A percentile compares a stretch with the other conserved stretches of the same genome.
Evolutionary conservation across 2,888 invertebrate genomes (phyloP).

Genomic region (Sinotaia quadrata): DNA sequence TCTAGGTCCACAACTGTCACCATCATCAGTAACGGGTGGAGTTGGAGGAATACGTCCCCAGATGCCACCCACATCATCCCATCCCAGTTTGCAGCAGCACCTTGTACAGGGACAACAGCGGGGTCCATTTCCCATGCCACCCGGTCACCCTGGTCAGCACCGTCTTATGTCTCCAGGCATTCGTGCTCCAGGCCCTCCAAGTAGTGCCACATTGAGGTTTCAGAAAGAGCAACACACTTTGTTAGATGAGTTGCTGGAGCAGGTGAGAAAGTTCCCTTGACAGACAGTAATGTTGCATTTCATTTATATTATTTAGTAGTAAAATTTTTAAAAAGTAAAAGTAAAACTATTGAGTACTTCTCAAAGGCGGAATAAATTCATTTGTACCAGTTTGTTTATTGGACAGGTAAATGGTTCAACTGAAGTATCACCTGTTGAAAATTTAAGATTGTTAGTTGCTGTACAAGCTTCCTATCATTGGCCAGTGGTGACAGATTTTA

Average conservation of each 20-base stretch:
- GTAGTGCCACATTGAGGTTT: slow-evolving; percentile 13
- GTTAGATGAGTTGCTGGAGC: slow-evolving; percentile 42
- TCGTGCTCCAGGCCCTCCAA: slow-evolving; percentile 33
- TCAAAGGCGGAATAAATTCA: too few species aligned
- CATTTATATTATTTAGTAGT: background rate
- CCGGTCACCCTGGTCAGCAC: slow-evolving; percentile 41
- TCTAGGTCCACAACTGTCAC: background rate
- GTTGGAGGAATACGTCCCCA: slow-evolving; percentile 31
- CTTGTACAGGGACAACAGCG: slow-evolving; percentile 32
- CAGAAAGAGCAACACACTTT: slow-evolving; percentile 39
- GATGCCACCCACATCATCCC: slow-evolving; percentile 28
- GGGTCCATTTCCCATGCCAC: slow-evolving; percentile 33
- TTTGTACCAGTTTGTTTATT: too few species aligned
- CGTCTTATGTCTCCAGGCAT: slow-evolving; percentile 41
- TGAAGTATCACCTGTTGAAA: too few species aligned
- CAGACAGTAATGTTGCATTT: too few species aligned
- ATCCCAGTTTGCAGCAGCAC: slow-evolving; percentile 38
- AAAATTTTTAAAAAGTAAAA: too few species aligned
- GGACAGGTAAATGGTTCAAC: too few species aligned
- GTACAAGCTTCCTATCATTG: too few species aligned
- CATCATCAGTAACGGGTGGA: background rate
- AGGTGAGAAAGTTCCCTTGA: slow-evolving; percentile 29
- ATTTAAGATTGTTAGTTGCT: too few species aligned
- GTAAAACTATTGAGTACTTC: too few species aligned
- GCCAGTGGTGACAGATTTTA: too few species aligned